These are phyloP conservation scores for Sinocyclocheilus anshuiensis DNA, from an alignment of 2,113 vertebrate genomes.

Conservation along the genomic window DNA sequence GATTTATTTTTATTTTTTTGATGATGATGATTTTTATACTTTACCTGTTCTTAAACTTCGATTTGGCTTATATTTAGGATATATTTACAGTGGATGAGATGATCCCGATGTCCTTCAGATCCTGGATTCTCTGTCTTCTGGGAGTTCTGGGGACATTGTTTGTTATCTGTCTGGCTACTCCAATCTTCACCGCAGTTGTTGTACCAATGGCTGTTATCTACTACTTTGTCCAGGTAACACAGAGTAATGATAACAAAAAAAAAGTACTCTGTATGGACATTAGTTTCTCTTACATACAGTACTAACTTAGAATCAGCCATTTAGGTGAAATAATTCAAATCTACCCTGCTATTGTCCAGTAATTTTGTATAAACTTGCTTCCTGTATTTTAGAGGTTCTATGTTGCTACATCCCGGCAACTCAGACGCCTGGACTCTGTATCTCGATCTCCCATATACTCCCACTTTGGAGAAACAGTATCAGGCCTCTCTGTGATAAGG, in stretches of 20 bases:
- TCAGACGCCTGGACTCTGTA: constrained; percentile 91
- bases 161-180: constrained; percentile 87
- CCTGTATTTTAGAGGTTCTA: constrained; percentile 82
- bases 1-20: no score
- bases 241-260: no score
- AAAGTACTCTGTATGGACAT: neutral
- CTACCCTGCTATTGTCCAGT: neutral
- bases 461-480: constrained; percentile 92
- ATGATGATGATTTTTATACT: no score
- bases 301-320: neutral
- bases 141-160: constrained; percentile 84
- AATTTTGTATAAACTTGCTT: constrained; percentile 7
- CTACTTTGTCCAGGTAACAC: constrained; percentile 84
- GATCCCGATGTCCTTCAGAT: constrained; percentile 85
- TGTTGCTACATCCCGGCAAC: constrained; percentile 86
- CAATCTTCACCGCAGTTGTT: constrained; percentile 77
- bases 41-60: neutral
- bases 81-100: constrained; percentile 90
- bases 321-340: neutral
- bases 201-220: constrained; percentile 85
- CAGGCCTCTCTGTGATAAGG: constrained; percentile 88
- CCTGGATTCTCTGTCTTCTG: constrained; percentile 83
- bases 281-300: neutral
- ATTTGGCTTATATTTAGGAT: constrained; percentile 74
- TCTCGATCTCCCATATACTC: constrained; percentile 94